Percentiles rank a stretch among this genome's conserved stretches.
Evolutionary conservation across 2,888 invertebrate genomes (phyloP).

Genomic region (Strigamia transsilvanica): DNA sequence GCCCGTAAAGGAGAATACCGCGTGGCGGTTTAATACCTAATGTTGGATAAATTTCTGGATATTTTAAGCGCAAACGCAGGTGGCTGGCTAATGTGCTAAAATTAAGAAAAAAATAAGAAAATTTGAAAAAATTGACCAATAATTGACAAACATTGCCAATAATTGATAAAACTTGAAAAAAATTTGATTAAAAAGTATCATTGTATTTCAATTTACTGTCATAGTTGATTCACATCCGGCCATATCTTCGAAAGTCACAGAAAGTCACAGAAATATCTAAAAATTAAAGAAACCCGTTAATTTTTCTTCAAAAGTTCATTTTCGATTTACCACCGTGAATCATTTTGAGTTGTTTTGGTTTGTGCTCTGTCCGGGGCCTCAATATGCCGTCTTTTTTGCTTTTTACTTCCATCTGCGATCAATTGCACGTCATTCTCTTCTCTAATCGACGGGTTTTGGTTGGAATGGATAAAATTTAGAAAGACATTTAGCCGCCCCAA

Average conservation of each 20-base stretch:
- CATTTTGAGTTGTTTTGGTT: neutral
- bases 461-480: neutral
- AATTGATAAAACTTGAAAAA: neutral
- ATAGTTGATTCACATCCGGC: no score
- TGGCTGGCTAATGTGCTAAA: neutral
- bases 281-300: no score
- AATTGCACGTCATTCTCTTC: neutral
- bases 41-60: neutral
- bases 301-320: no score
- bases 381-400: neutral
- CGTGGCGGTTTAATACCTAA: constrained; percentile 87
- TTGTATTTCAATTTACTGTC: no score
- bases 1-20: constrained; percentile 92
- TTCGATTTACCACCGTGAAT: neutral
- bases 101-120: neutral
- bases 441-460: neutral
- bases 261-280: no score
- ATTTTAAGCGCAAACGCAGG: neutral
- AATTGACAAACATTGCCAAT: no score
- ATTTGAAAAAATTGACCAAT: no score
- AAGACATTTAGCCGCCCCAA: no score
- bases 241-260: no score
- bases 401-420: neutral
- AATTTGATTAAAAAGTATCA: neutral
- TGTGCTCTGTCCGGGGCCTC: neutral